Percentiles rank a stretch among this genome's conserved stretches.
These are phyloP conservation scores for Colletes latitarsis DNA, from an alignment of 1,140 invertebrate genomes.

Conservation along the genomic window DNA sequence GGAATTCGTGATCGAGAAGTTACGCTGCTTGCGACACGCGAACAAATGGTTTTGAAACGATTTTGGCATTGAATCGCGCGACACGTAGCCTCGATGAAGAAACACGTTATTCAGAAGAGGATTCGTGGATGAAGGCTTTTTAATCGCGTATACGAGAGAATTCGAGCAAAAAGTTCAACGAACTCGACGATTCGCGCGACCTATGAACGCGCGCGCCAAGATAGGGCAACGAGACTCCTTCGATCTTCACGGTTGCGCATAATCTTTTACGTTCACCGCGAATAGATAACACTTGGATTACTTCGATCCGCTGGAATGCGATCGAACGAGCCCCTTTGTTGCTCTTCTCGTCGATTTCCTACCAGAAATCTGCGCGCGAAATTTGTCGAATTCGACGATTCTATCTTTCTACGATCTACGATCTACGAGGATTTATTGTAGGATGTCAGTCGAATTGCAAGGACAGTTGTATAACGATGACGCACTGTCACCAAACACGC, in stretches of 20 bases:
- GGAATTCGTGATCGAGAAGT: slow-evolving; percentile 46
- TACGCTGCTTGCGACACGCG: slow-evolving; percentile 45
- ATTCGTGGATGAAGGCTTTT: background rate
- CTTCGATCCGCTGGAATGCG: no score
- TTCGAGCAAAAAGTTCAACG: slow-evolving; percentile 15
- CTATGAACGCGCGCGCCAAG: background rate
- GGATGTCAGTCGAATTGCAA: no score
- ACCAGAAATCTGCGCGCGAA: no score
- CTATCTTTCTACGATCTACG: no score
- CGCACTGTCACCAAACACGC: no score
- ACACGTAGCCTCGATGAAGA: slow-evolving; percentile 55
- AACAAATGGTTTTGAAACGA: slow-evolving; percentile 60
- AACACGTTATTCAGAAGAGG: slow-evolving; percentile 43
- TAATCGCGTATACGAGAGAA: background rate
- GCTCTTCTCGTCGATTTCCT: no score
- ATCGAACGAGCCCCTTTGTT: no score
- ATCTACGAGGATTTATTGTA: no score
- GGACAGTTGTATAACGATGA: no score
- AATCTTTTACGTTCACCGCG: background rate
- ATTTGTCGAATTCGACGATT: no score
- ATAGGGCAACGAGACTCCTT: no score
- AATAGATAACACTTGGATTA: slow-evolving; percentile 14
- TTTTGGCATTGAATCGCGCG: slow-evolving; percentile 66
- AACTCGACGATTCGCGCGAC: background rate
- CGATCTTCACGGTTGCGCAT: background rate